Evolutionary conservation across 2,113 vertebrate genomes (phyloP), one percentile per base, ranked within the genome.

Genomic region (Dolichallabes microphthalmus): DNA sequence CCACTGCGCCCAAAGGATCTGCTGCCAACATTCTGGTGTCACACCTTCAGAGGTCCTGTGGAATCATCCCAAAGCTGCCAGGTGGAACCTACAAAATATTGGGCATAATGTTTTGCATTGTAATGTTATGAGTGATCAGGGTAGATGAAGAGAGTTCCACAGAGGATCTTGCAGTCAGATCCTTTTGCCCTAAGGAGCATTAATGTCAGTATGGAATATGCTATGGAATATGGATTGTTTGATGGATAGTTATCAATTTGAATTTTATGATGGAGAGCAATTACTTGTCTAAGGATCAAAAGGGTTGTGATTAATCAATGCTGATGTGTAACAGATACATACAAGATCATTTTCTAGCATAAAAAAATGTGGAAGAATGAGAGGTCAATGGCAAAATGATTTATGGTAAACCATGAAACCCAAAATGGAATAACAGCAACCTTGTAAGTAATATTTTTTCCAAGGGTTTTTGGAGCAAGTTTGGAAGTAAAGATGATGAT

Each of bases 191-290:
- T 50, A n/a, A 1, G 64, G 22, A 60, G 27, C 79, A 58, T 80
- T 55, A 50, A 50, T 86, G 87, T 77, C 39, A 50, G 15, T n/a
- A n/a, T n/a, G n/a, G n/a, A n/a, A n/a, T n/a, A n/a, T n/a, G n/a
- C 66, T 80, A 85, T 77, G 66, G 83, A 66, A 86, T 82, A 85
- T 86, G 73, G 30, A 7, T 25, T 80, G 52, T 19, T 17, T 86
- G 90, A 90, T 78, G 20, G 88, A 91, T 90, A 84, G 85, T 25
- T 89, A 89, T 92, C 88, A 88, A 92, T 89, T 78, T 35, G 4
- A 20, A 57, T 80, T 64, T 80, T 85, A 78, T 87, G 39, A 57
- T 83, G 80, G 4, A 32, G 73, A 81, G 77, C 84, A 79, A 87
- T 82, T 82, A 85, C 32, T 88, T 22, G 32, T 73, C 74, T 52